These are phyloP conservation scores for Uropetala carovei DNA, from an alignment of 2,888 invertebrate genomes.

Conservation along the genomic window DNA sequence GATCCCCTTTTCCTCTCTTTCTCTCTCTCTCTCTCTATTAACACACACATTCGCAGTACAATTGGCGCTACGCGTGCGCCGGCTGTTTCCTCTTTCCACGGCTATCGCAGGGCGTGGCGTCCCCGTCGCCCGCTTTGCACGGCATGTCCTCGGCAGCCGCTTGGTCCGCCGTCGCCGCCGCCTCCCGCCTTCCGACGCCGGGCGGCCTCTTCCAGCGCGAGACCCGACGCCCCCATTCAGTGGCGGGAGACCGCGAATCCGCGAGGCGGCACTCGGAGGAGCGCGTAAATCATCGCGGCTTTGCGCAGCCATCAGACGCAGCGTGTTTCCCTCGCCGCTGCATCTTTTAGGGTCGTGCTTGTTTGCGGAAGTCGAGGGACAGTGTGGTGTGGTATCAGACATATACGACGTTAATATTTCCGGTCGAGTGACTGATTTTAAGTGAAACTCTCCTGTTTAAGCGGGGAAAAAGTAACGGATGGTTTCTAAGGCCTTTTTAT, in stretches of 20 bases:
- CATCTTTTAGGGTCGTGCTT: background rate
- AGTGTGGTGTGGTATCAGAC: background rate
- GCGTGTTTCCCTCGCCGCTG: background rate
- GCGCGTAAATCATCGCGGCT: background rate
- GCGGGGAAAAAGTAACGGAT: background rate
- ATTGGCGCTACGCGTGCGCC: background rate
- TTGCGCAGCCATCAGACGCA: background rate
- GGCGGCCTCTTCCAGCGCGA: conserved; percentile 39
- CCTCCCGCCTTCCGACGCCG: background rate
- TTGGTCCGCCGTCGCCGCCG: background rate
- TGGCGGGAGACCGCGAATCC: background rate
- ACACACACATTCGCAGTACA: background rate
- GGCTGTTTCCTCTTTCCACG: background rate
- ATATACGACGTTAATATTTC: background rate
- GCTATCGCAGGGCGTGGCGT: background rate
- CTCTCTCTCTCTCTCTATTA: background rate
- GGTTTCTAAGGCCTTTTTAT: background rate
- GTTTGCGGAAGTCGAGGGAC: background rate
- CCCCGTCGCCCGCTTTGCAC: background rate
- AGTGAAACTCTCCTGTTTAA: background rate
- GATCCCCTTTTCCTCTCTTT: background rate
- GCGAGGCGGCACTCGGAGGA: background rate
- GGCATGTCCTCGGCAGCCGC: conserved; percentile 38
- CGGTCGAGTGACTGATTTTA: background rate
- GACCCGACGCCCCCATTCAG: background rate